Base-by-base conservation (phyloP, 2,888 invertebrate species). In the Eucriotettix oculatus region DNA sequence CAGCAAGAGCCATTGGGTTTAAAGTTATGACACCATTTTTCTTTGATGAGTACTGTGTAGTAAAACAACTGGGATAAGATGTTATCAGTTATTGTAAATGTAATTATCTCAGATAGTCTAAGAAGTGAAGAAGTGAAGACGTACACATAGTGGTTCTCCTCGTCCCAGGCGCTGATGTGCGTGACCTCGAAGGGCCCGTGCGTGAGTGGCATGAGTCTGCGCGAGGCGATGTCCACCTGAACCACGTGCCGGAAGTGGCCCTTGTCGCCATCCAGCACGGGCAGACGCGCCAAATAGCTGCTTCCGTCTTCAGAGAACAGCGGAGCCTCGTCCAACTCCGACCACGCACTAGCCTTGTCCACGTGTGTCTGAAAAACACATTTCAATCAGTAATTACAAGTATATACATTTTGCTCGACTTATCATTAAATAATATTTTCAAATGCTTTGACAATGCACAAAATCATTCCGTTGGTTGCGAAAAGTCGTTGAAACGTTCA, bases 111-210 rank as follows among this genome's bases (percentile, higher is more conserved):
- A 5, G 29, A 2, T 29, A 29, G 29, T 5, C 29, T 5, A 29
- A 29, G 29, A 29, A 29, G 29, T 29, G 29, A 5, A 2, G 29
- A 7, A 29, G 29, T 29, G 29, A 7, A 29, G 29, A 29, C 83
- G 79, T 68, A 85, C 82, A 89, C 79, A 57, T 82, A 73, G 64
- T 83, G 79, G 65, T 82, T 81, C 60, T 78, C 74, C 68, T 87
- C 86, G 68, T 90, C 88, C 88, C 87, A 90, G 0, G 85, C 86
- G 10, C 87, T 73, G 40, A 90, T 78, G 68, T 82, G 79, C 0
- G 85, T 86, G 58, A 89, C 79, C 71, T 88, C 87, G 65, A 83
- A 87, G 57, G 81, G 80, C 0, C 89, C 89, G 69, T 86, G 83
- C 0, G 89, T 89, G 52, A 90, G 73, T 9, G 78, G 76, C 9